Conservation (phyloP, 2,888 invertebrate genomes). For the Latheticus oryzae region DNA sequence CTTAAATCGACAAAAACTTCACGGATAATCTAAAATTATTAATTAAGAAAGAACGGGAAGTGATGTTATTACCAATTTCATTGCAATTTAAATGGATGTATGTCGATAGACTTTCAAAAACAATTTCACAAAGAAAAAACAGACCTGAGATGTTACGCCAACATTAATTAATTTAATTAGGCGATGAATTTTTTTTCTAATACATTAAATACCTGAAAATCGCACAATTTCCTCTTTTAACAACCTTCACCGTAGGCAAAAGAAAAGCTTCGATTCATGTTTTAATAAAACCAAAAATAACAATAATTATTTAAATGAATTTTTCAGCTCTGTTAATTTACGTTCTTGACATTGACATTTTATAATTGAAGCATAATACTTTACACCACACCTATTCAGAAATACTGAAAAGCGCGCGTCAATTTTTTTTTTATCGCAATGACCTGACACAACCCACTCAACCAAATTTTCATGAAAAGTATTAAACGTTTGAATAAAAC, state of each 20-base stretch:
- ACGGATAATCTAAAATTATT: slow-evolving; percentile 24
- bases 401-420: slow-evolving; percentile 24
- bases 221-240: slow-evolving; percentile 20
- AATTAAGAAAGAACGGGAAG: slow-evolving; percentile 31
- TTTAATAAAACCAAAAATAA: no score
- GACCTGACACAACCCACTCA: slow-evolving; percentile 21
- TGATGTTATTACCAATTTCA: slow-evolving; percentile 26
- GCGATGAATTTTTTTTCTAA: slow-evolving; percentile 1
- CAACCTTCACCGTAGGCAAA: slow-evolving; percentile 6
- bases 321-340: slow-evolving; percentile 25
- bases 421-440: slow-evolving; percentile 17
- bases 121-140: slow-evolving; percentile 16
- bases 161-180: slow-evolving; percentile 19
- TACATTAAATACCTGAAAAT: slow-evolving; percentile 12
- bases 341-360: slow-evolving; percentile 42
- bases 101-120: slow-evolving; percentile 23
- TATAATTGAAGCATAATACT: slow-evolving; percentile 33
- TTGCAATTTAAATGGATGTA: slow-evolving; percentile 23
- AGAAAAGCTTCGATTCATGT: no score
- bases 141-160: slow-evolving; percentile 20
- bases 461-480: slow-evolving; percentile 13
- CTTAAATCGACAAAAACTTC: no score
- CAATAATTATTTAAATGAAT: slow-evolving; percentile 20
- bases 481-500: slow-evolving; percentile 5
- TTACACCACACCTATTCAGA: slow-evolving; percentile 31